A percentile compares a stretch with the other conserved stretches of the same genome.
These are phyloP conservation scores for Drosophila tanythrix DNA, from an alignment of 2,888 invertebrate species.

Conservation along the genomic window DNA sequence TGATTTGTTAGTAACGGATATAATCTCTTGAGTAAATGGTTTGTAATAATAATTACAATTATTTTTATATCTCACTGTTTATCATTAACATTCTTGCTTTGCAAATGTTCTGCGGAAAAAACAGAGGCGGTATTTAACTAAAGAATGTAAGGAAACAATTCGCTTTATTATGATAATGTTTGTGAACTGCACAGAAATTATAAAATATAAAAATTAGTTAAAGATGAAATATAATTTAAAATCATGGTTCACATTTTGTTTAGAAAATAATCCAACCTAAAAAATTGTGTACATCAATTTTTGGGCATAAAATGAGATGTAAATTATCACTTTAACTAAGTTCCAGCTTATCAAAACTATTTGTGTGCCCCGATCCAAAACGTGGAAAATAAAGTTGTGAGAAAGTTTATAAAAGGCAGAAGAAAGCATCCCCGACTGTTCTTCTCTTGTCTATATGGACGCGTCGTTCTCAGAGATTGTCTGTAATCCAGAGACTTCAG, in stretches of 20 bases:
- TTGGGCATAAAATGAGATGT: neutral
- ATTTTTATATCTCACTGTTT: neutral
- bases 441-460: neutral
- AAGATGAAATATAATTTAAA: neutral
- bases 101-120: slow-evolving; percentile 1
- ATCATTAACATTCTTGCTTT: neutral
- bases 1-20: neutral
- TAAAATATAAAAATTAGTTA: neutral
- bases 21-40: neutral
- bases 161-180: neutral
- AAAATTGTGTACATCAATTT: neutral
- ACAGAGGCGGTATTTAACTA: neutral
- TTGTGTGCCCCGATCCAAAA: neutral
- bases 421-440: neutral
- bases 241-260: neutral
- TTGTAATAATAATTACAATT: slow-evolving; percentile 1
- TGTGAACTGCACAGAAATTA: neutral
- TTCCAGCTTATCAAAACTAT: neutral
- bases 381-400: neutral
- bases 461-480: neutral
- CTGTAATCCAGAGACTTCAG: neutral
- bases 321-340: neutral
- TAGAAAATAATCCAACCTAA: neutral
- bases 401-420: neutral
- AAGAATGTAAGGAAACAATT: neutral